Evolutionary conservation across 2,113 vertebrate genomes (phyloP).

Genomic region (Sciurus niger): DNA sequence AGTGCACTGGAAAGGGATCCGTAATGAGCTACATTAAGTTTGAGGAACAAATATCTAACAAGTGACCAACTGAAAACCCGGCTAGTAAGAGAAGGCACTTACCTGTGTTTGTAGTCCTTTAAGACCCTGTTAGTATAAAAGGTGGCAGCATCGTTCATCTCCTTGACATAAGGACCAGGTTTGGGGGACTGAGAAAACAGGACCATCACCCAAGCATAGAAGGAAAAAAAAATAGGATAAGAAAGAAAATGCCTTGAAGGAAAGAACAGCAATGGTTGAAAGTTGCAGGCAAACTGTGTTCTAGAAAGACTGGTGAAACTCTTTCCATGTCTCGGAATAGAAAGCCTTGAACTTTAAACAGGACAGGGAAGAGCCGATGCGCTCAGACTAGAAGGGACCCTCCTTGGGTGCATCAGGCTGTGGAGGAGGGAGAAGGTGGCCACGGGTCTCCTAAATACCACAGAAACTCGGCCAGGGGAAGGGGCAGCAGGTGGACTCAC

Average conservation of each 20-base stretch:
- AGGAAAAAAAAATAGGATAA: constrained; percentile 80
- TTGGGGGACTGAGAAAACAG: constrained; percentile 93
- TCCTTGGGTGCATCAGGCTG: constrained; percentile 8
- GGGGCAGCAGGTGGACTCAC: constrained; percentile 86
- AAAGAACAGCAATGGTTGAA: constrained; percentile 63
- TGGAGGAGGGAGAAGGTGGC: not conserved
- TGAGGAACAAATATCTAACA: not conserved
- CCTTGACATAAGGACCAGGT: constrained; percentile 98
- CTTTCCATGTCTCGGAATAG: not conserved
- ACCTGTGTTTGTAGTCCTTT: constrained; percentile 98
- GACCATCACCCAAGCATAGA: constrained; percentile 86
- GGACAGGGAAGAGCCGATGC: not conserved
- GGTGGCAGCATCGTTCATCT: constrained; percentile 98
- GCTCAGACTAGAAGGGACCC: not conserved
- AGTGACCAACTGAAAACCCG: not conserved
- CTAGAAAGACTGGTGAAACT: not conserved
- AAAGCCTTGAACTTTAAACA: not conserved
- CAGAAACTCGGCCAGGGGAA: rapidly evolving
- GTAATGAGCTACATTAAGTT: not conserved
- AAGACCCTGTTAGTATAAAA: constrained; percentile 99
- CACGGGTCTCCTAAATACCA: not conserved
- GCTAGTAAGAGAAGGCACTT: constrained; percentile 83
- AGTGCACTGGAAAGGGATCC: not conserved
- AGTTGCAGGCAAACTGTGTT: not conserved
- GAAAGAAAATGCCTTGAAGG: constrained; percentile 79